These are phyloP conservation scores for Tympanuchus pallidicinctus DNA, from an alignment of 2,113 vertebrate species.

Conservation along the genomic window DNA sequence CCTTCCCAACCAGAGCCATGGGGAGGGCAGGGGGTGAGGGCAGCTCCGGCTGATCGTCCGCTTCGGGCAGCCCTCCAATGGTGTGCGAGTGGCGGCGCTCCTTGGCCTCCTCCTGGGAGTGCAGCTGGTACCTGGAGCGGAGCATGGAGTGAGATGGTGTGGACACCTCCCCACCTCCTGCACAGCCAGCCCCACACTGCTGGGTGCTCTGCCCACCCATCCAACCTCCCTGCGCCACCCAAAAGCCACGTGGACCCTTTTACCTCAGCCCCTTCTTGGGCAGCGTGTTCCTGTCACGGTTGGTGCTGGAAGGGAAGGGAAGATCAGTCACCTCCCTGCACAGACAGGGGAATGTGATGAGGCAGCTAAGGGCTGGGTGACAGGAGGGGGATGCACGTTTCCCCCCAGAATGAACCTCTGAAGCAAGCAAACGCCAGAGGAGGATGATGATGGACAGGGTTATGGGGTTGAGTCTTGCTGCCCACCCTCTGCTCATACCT, in stretches of 20 bases:
- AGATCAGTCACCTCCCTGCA: constrained; percentile 28
- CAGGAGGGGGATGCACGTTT: background rate
- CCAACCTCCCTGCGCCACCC: background rate
- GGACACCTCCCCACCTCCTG: background rate
- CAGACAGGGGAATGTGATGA: background rate
- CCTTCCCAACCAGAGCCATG: constrained; percentile 83
- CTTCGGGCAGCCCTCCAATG: constrained; percentile 81
- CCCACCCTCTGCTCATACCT: constrained; percentile 61
- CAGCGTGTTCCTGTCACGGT: constrained; percentile 91
- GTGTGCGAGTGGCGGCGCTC: constrained; percentile 91
- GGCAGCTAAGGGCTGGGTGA: background rate
- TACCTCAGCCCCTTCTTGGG: constrained; percentile 97
- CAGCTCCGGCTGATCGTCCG: constrained; percentile 82
- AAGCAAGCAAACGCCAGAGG: background rate
- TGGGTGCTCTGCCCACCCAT: background rate
- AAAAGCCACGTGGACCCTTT: background rate
- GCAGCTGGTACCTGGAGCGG: constrained; percentile 84
- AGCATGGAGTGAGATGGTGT: background rate
- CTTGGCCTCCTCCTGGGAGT: constrained; percentile 88
- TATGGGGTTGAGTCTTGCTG: background rate
- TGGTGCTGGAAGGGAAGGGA: constrained; percentile 82
- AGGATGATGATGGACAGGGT: background rate
- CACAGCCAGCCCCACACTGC: accelerated
- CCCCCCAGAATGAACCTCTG: background rate
- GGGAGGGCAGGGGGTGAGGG: constrained; percentile 87